phyloP scores from a whole-genome alignment of 2,113 vertebrate genomes.

The human region DNA sequence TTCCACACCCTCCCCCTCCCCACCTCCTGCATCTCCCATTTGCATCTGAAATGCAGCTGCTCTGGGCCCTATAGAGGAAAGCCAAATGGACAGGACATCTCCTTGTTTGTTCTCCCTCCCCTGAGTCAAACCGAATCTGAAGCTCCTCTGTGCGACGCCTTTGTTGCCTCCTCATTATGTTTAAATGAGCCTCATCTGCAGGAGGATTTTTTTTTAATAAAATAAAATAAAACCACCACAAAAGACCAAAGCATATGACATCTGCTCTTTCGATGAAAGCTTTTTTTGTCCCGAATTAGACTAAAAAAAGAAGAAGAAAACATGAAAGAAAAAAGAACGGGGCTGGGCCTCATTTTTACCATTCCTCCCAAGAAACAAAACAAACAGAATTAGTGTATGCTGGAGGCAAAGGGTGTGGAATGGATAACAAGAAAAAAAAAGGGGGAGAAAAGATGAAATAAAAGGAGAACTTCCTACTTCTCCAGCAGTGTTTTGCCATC shows the following conservation, averaged over 20 bases:
- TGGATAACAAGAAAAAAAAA: background rate
- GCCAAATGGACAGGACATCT: constrained; percentile 55
- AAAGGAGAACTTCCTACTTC: background rate
- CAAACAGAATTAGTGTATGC: background rate
- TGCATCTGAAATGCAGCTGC: constrained; percentile 84
- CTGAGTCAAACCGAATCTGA: constrained; percentile 33
- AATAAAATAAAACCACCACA: constrained; percentile 76
- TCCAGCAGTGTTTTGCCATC: background rate
- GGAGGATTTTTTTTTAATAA: constrained; percentile 52
- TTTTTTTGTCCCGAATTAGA: constrained; percentile 74
- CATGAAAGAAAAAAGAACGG: background rate
- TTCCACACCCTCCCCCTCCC: constrained; percentile 34
- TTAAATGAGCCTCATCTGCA: constrained; percentile 77
- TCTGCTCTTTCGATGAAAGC: constrained; percentile 77
- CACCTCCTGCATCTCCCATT: constrained; percentile 40
- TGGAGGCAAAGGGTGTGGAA: background rate
- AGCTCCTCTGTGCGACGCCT: constrained; percentile 49
- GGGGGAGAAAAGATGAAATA: background rate
- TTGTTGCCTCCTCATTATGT: constrained; percentile 74
- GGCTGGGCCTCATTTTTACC: constrained; percentile 30
- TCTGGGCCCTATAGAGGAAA: constrained; percentile 23
- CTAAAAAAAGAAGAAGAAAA: background rate
- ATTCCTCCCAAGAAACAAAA: background rate
- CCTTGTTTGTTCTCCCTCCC: constrained; percentile 68
- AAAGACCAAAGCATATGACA: constrained; percentile 76